Conservation (phyloP, 2,113 vertebrate species). For the Sylvietta virens region DNA sequence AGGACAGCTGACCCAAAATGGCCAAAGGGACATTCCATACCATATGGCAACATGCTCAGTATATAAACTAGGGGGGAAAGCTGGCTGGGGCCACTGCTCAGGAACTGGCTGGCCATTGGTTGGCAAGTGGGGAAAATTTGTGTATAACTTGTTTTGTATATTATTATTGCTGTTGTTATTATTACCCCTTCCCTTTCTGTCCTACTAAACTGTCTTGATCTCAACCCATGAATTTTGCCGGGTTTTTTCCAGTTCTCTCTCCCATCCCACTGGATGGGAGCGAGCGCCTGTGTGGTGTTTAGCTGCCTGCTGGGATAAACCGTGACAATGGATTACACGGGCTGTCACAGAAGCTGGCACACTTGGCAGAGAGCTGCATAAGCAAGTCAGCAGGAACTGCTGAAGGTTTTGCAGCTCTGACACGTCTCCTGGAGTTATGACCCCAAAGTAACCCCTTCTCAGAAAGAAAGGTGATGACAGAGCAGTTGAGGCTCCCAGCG, state of each 20-base stretch:
- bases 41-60: not conserved
- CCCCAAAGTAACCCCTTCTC: not conserved
- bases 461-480: not conserved
- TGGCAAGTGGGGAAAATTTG: accelerated
- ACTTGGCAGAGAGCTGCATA: not conserved
- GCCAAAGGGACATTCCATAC: not conserved
- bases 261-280: not conserved
- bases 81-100: not conserved
- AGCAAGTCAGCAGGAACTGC: not conserved
- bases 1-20: not conserved
- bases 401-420: not conserved
- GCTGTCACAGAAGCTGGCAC: not conserved
- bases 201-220: not conserved
- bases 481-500: not conserved
- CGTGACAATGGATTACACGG: not conserved
- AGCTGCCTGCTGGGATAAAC: not conserved
- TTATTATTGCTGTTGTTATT: not conserved
- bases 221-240: not conserved
- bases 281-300: not conserved
- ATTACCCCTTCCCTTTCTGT: not conserved
- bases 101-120: not conserved
- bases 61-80: not conserved
- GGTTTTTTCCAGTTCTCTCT: not conserved
- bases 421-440: not conserved
- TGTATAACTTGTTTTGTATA: not conserved